Base-by-base conservation (phyloP, 2,797 vertebrate genomes). In the Schizopygopsis pylzovi region DNA sequence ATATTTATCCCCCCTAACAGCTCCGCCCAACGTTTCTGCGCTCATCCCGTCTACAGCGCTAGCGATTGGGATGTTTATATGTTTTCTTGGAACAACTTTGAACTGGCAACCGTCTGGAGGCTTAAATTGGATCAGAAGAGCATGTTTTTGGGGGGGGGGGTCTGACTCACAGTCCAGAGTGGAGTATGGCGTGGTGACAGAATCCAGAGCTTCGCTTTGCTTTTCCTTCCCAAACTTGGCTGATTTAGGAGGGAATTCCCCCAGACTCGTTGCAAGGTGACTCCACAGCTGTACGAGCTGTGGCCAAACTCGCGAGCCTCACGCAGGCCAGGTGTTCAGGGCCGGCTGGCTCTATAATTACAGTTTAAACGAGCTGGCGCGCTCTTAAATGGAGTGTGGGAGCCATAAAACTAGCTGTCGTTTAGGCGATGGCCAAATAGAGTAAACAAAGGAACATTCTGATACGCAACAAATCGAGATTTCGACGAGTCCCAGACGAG, bases 231-330 rank as follows among this genome's bases (percentile, higher is more conserved):
- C 79, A 86, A 91, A 87, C 87, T 83, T 78, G 85, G 85, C 85
- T 83, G 82, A 87, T 89, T 87, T 79, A 87, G 76, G 70, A 84
- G 89, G 87, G 88, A 86, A 87, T 88, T 90, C 85, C 85, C 88
- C 85, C 4, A 70, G 77, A 83, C 77, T 86, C 47, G 41, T 15
- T 79, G 79, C 85, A 68, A 86, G 87, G 89, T 88, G 87, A 88
- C 81, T 83, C 47, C 47, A 80, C 82, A 85, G 86, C 83, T 85
- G 80, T 33, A 54, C 47, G 18, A 70, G 72, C 28, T 72, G 20
- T 16, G 79, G 67, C 81, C 79, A 78, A 83, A 67, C 56, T 78
- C 59, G 15, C 71, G 9, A 65, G 49, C 59, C 54, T 28, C 68
- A 20, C 61, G 12, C 49, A 5, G 75, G 37, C 77, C 76, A 85